phyloP scores from a whole-genome alignment of 2,113 vertebrate species.

The Megaceryle torquata region DNA sequence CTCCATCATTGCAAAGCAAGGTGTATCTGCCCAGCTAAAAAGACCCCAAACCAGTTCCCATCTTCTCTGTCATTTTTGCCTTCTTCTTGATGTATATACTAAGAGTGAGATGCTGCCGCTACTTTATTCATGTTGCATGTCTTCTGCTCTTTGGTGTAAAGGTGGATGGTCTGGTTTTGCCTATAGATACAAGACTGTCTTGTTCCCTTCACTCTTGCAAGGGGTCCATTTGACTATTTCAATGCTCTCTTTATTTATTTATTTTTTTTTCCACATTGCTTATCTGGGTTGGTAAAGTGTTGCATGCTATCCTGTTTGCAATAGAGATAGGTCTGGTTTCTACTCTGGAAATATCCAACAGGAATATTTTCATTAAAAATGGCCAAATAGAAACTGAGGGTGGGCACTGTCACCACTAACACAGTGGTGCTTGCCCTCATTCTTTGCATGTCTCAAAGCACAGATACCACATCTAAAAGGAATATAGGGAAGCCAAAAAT shows the following conservation, averaged over 20 bases:
- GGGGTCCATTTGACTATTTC: background rate
- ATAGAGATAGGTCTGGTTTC: background rate
- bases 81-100: background rate
- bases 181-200: background rate
- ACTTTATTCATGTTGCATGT: background rate
- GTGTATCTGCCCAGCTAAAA: background rate
- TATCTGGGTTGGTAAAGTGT: background rate
- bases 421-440: background rate
- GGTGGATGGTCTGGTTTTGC: background rate
- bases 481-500: background rate
- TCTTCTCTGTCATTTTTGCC: background rate
- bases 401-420: background rate
- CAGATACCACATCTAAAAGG: background rate
- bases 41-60: background rate
- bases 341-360: background rate
- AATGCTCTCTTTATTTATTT: background rate
- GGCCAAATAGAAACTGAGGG: background rate
- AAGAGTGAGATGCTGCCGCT: background rate
- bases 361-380: background rate
- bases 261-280: background rate
- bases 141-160: background rate
- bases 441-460: background rate
- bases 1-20: background rate
- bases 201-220: background rate
- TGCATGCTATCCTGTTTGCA: background rate